Evolutionary conservation across 1,140 invertebrate species (phyloP).

Genomic region (Cotesia chilonis): DNA sequence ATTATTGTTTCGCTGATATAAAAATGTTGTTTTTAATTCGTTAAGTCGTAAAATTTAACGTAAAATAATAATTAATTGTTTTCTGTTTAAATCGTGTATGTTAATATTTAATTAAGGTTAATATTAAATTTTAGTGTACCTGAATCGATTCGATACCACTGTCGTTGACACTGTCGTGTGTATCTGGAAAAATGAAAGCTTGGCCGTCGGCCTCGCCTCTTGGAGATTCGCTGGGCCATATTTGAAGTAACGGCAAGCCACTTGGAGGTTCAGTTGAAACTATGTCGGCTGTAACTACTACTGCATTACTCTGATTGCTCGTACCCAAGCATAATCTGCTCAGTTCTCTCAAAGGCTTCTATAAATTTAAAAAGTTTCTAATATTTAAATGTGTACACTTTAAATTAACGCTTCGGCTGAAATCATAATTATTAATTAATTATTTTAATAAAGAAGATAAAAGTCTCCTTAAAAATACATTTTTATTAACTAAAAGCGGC

Average conservation of each 20-base stretch:
- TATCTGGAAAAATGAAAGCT: constrained; percentile 71
- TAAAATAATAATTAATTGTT: no score
- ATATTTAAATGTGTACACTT: no score
- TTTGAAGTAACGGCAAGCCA: constrained; percentile 71
- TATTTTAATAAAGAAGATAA: no score
- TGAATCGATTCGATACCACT: constrained; percentile 76
- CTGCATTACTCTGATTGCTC: constrained; percentile 49
- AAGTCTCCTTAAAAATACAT: no score
- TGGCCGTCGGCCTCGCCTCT: constrained; percentile 74
- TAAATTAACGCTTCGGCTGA: no score
- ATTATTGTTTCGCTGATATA: constrained; percentile 32
- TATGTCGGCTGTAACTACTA: constrained; percentile 49
- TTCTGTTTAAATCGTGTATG: no score
- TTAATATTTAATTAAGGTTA: no score
- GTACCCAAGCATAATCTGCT: constrained; percentile 67
- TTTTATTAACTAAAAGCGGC: no score
- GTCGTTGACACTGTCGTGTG: constrained; percentile 58
- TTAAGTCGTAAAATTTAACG: no score
- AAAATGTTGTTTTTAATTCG: constrained; percentile 3
- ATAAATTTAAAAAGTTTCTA: constrained; percentile 41
- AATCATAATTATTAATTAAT: no score
- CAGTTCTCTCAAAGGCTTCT: constrained; percentile 70
- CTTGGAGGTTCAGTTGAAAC: constrained; percentile 53
- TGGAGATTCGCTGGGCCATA: constrained; percentile 75
- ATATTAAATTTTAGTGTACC: constrained; percentile 55